Evolutionary conservation across 1,140 invertebrate species (phyloP).

Genomic region (Nylanderia fulva): DNA sequence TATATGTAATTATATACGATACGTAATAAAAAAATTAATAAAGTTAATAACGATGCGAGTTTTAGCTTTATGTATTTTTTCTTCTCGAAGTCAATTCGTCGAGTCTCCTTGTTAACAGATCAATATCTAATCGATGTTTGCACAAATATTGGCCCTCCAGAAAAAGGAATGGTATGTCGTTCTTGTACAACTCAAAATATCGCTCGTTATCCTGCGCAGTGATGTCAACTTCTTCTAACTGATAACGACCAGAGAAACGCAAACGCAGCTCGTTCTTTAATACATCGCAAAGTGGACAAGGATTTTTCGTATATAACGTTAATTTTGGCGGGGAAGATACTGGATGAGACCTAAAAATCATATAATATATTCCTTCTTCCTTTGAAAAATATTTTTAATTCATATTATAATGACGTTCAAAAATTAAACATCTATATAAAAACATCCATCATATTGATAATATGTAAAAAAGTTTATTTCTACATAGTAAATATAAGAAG

Average conservation of each 20-base stretch:
- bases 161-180: conserved; percentile 95
- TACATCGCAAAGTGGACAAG: conserved; percentile 93
- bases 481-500: not conserved
- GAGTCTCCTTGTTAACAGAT: conserved; percentile 86
- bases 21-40: not conserved
- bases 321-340: conserved; percentile 85
- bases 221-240: conserved; percentile 92
- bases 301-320: conserved; percentile 93
- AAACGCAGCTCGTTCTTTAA: conserved; percentile 90
- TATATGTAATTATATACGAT: not conserved
- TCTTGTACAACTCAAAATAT: conserved; percentile 91
- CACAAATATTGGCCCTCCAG: conserved; percentile 93
- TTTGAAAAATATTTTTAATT: conserved; percentile 16
- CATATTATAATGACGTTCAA: not conserved
- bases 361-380: conserved; percentile 24
- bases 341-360: conserved; percentile 77
- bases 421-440: conserved; percentile 3
- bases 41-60: not conserved
- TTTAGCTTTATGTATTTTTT: not conserved
- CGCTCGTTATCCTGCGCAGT: conserved; percentile 89
- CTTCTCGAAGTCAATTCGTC: conserved; percentile 63
- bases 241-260: conserved; percentile 87
- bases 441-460: not conserved
- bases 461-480: conserved; percentile 40
- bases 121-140: conserved; percentile 91